Conservation (phyloP, 2,797 vertebrate species). For the Brotula barbata region DNA sequence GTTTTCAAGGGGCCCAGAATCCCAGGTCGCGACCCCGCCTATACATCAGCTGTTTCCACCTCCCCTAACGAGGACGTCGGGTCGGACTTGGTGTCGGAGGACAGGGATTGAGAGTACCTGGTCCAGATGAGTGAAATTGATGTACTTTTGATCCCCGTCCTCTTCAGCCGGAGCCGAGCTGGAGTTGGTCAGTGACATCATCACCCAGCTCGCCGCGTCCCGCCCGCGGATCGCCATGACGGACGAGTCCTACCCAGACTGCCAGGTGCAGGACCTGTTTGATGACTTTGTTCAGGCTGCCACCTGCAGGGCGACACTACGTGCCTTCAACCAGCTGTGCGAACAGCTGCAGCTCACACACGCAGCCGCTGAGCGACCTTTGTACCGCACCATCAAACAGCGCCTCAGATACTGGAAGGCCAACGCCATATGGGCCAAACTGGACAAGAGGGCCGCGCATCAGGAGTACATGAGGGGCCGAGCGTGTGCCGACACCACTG, state of each 20-base stretch:
- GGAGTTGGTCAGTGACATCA: constrained; percentile 42
- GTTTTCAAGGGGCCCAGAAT: too few relatives aligned
- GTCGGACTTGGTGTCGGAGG: too few relatives aligned
- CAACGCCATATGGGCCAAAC: constrained; percentile 92
- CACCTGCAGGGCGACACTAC: constrained; percentile 88
- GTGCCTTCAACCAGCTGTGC: constrained; percentile 90
- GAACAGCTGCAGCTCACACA: constrained; percentile 85
- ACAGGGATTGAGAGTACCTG: too few relatives aligned
- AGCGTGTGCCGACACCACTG: constrained; percentile 87
- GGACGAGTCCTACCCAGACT: constrained; percentile 68
- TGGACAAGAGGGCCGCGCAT: constrained; percentile 90
- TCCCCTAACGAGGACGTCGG: too few relatives aligned
- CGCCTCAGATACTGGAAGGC: constrained; percentile 96
- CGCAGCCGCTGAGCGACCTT: constrained; percentile 60
- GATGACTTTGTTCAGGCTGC: constrained; percentile 91
- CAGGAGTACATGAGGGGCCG: constrained; percentile 87
- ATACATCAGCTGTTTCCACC: too few relatives aligned
- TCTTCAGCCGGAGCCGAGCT: constrained; percentile 21
- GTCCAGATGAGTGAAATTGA: too few relatives aligned
- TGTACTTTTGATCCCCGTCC: too few relatives aligned
- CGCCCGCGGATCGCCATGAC: constrained; percentile 59
- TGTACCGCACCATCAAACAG: constrained; percentile 89
- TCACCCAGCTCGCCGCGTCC: constrained; percentile 43
- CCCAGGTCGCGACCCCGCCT: too few relatives aligned
- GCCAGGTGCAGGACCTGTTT: constrained; percentile 85